Evolutionary conservation across 1,140 invertebrate genomes (phyloP).

Genomic region (Globodera rostochiensis): DNA sequence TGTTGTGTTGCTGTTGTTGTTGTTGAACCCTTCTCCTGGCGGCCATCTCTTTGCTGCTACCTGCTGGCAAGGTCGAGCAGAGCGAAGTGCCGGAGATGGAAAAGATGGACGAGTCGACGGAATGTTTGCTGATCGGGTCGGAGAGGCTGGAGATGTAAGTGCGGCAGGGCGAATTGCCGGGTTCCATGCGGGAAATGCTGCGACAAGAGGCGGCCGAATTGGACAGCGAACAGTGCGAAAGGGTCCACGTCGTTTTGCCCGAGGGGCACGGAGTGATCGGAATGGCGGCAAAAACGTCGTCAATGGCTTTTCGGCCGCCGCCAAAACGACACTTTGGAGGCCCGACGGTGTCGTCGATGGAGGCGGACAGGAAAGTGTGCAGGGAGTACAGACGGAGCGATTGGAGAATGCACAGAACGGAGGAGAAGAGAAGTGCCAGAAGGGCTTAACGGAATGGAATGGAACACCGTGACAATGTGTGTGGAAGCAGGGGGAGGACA

Average conservation of each 20-base stretch:
- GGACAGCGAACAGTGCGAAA: background rate
- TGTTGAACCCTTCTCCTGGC: background rate
- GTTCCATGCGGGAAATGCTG: background rate
- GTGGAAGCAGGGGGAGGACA: slow-evolving; percentile 23
- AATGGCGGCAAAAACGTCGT: background rate
- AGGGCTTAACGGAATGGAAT: slow-evolving; percentile 50
- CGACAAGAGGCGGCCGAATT: background rate
- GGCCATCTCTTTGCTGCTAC: background rate
- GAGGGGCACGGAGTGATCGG: background rate
- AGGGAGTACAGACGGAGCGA: slow-evolving; percentile 58
- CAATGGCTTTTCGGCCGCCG: background rate
- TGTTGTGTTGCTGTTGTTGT: background rate
- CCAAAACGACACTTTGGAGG: slow-evolving; percentile 35
- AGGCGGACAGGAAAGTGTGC: slow-evolving; percentile 53
- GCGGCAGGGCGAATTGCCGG: background rate
- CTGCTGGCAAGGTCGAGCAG: background rate
- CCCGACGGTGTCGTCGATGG: slow-evolving; percentile 54
- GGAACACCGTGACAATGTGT: background rate
- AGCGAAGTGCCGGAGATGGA: slow-evolving; percentile 9
- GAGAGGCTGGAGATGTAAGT: background rate
- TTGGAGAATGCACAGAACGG: slow-evolving; percentile 52
- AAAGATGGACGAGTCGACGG: slow-evolving; percentile 1
- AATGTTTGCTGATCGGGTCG: background rate
- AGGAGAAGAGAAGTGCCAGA: slow-evolving; percentile 50
- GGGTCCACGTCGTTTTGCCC: background rate